Conservation (phyloP, 2,797 vertebrate species). For the Oreonectes daqikongensis region DNA sequence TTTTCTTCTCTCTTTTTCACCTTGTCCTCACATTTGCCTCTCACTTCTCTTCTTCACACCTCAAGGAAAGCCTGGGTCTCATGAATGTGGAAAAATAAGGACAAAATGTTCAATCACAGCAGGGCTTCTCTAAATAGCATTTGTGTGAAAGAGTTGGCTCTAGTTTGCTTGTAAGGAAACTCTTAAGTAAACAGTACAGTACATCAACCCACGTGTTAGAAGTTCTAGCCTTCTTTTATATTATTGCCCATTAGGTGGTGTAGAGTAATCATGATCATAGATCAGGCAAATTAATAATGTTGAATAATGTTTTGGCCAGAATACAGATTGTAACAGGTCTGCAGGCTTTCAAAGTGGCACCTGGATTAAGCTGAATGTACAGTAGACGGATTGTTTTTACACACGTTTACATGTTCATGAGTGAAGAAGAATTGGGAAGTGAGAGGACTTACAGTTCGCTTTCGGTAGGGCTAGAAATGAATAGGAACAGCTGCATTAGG, state of each 20-base stretch:
- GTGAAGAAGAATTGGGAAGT: not conserved
- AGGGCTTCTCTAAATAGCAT: constrained; percentile 50
- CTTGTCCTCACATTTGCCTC: not conserved
- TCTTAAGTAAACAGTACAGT: constrained; percentile 29
- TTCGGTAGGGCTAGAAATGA: not conserved
- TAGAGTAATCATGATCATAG: constrained; percentile 2
- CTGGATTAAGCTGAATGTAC: not conserved
- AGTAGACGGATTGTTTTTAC: constrained; percentile 7
- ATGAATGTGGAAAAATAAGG: constrained; percentile 14
- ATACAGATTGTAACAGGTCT: constrained; percentile 21
- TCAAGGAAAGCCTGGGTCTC: not conserved
- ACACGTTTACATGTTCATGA: constrained; percentile 13
- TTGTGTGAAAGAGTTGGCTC: constrained; percentile 37
- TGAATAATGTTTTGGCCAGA: constrained; percentile 1
- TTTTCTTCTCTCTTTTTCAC: constrained; percentile 13
- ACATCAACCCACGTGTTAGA: not conserved
- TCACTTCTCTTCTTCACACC: constrained; percentile 13
- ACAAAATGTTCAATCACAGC: constrained; percentile 28
- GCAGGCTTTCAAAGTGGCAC: not conserved
- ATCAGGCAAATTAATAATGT: not conserved
- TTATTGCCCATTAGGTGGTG: not conserved
- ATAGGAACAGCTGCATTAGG: constrained; percentile 21
- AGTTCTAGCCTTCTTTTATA: not conserved
- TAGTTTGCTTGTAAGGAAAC: constrained; percentile 36
- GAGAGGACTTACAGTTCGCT: not conserved